Evolutionary conservation across 2,113 vertebrate species (phyloP).

Genomic region (Alouatta palliata): DNA sequence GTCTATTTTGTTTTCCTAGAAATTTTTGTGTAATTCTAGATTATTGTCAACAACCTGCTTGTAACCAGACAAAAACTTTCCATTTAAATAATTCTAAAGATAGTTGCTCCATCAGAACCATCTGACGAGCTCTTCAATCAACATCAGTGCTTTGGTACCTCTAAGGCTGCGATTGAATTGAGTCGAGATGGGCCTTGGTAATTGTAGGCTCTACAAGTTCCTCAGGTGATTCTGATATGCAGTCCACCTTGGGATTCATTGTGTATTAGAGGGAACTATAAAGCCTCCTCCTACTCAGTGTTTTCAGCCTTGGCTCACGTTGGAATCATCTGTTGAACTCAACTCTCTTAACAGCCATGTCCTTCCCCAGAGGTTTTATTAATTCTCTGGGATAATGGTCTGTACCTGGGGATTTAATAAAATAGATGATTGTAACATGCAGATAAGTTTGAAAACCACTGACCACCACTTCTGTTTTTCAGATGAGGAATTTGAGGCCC

Average conservation of each 20-base stretch:
- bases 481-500: neutral
- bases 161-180: neutral
- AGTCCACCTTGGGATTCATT: fast-evolving
- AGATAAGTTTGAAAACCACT: neutral
- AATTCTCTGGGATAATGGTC: neutral
- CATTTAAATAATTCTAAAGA: neutral
- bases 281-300: neutral
- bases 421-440: neutral
- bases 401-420: neutral
- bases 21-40: neutral
- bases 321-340: neutral
- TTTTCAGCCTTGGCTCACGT: neutral
- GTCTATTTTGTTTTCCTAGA: conserved; percentile 13
- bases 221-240: neutral
- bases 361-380: neutral
- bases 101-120: neutral
- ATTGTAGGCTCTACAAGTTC: neutral
- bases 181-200: too few species aligned
- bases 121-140: neutral
- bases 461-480: neutral
- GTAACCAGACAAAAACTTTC: neutral
- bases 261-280: neutral
- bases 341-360: neutral
- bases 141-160: neutral
- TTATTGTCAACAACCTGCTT: neutral